Conservation (phyloP, 2,113 vertebrate genomes). For the Tragelaphus strepsiceros region DNA sequence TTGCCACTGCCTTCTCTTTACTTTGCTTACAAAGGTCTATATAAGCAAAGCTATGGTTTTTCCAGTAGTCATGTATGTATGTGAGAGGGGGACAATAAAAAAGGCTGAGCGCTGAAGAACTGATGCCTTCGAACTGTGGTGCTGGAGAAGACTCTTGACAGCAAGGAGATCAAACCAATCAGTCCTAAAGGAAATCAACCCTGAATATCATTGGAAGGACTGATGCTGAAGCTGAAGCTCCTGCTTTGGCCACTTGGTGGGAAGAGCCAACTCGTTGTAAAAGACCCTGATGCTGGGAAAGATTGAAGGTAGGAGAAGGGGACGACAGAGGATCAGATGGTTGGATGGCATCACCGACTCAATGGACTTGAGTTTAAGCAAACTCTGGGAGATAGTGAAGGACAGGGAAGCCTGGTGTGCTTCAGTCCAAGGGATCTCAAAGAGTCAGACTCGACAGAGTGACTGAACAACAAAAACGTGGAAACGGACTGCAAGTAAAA, state of each 20-base stretch:
- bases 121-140: background rate
- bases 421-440: background rate
- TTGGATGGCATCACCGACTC: background rate
- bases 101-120: background rate
- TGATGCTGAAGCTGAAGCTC: background rate
- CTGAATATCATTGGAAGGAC: background rate
- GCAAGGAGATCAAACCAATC: background rate
- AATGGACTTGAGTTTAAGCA: background rate
- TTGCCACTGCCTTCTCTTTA: background rate
- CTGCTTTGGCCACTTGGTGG: background rate
- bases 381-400: background rate
- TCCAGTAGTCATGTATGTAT: background rate
- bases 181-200: background rate
- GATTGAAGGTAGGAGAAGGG: background rate
- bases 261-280: background rate
- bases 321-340: background rate
- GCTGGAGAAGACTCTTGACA: background rate
- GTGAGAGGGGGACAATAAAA: background rate
- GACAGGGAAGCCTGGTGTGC: background rate
- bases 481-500: slow-evolving; percentile 23
- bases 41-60: background rate
- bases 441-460: background rate
- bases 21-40: background rate
- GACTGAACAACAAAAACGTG: background rate
- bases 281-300: background rate